Conservation (phyloP, 2,797 vertebrate genomes). For the Cheirogaleus major region DNA sequence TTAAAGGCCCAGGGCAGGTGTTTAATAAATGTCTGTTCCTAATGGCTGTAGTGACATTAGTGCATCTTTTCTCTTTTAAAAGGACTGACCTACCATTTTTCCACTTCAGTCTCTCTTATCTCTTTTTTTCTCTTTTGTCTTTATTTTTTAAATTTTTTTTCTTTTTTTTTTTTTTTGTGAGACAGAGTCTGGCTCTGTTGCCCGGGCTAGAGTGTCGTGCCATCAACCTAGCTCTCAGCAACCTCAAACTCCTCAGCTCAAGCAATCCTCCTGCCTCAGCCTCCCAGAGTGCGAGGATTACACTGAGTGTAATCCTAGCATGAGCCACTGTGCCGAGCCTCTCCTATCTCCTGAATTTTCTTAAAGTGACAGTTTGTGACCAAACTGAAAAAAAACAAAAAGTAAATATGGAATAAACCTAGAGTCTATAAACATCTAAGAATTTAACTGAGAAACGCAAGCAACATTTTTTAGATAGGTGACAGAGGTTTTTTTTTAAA, state of each 20-base stretch:
- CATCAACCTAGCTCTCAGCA: too few relatives aligned
- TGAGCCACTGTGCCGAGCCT: neutral
- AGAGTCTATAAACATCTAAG: neutral
- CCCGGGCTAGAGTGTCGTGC: too few relatives aligned
- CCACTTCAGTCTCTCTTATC: neutral
- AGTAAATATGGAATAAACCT: neutral
- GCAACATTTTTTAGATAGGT: neutral
- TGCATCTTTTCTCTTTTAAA: neutral
- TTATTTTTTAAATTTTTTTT: too few relatives aligned
- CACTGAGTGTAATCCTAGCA: too few relatives aligned
- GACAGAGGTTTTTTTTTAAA: neutral
- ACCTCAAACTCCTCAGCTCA: too few relatives aligned
- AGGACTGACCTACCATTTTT: conserved; percentile 23
- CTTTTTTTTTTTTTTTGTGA: too few relatives aligned
- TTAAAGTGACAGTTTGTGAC: conserved; percentile 14
- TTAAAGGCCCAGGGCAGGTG: neutral
- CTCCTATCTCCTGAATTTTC: neutral
- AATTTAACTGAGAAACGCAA: neutral
- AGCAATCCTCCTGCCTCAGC: too few relatives aligned
- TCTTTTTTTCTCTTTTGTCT: too few relatives aligned
- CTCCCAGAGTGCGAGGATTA: too few relatives aligned
- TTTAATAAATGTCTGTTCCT: conserved; percentile 41
- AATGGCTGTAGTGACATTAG: neutral
- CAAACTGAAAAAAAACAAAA: neutral
- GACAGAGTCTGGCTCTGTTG: too few relatives aligned